Evolutionary conservation across 2,113 vertebrate genomes (phyloP).

Genomic region (Halichoeres trimaculatus): DNA sequence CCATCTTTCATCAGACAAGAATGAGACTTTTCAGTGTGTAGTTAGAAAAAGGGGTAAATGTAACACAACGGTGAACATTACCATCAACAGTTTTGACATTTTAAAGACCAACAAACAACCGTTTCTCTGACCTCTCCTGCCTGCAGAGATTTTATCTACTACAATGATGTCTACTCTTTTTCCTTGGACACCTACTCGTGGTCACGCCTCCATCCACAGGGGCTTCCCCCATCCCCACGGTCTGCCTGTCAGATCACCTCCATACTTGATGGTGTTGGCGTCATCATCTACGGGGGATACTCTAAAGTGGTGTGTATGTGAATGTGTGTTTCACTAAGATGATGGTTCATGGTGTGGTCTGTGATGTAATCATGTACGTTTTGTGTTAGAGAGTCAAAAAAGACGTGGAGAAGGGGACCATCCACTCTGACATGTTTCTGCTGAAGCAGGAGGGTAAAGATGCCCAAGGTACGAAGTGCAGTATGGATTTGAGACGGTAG

Average conservation of each 20-base stretch:
- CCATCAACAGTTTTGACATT: too few relatives aligned
- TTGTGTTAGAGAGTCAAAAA: slow-evolving; percentile 90
- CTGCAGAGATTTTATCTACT: slow-evolving; percentile 94
- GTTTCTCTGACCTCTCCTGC: neutral
- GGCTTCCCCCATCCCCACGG: slow-evolving; percentile 85
- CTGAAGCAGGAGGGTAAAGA: slow-evolving; percentile 87
- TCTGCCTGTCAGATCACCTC: slow-evolving; percentile 91
- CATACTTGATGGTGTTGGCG: slow-evolving; percentile 82
- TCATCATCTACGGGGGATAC: slow-evolving; percentile 95
- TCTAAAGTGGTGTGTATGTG: slow-evolving; percentile 89
- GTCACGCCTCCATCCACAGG: slow-evolving; percentile 86
- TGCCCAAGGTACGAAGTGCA: slow-evolving; percentile 79
- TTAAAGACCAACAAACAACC: too few relatives aligned
- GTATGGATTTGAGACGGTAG: too few relatives aligned
- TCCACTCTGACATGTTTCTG: slow-evolving; percentile 94
- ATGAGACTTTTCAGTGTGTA: too few relatives aligned
- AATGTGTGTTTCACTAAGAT: neutral
- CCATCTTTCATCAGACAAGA: too few relatives aligned
- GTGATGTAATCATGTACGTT: neutral
- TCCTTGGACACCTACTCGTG: slow-evolving; percentile 91
- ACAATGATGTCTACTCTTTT: slow-evolving; percentile 92
- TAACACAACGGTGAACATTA: too few relatives aligned
- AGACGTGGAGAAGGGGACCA: slow-evolving; percentile 93
- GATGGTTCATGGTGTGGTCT: neutral
- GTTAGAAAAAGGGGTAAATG: too few relatives aligned